Conservation (phyloP, 2,797 vertebrate species). For the Trachops cirrhosus region DNA sequence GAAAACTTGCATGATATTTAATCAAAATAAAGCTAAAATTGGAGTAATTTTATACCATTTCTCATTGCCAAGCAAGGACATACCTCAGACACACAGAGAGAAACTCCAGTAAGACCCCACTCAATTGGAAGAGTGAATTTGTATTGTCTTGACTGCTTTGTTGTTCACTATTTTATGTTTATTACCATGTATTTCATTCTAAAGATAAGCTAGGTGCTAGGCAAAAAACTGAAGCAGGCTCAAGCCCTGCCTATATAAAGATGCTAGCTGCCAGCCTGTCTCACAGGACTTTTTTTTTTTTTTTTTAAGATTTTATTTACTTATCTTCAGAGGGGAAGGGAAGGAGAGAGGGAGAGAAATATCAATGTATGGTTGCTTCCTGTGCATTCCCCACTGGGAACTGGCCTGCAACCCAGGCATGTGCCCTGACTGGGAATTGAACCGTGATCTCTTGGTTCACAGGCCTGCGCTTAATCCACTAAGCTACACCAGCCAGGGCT, state of each 20-base stretch:
- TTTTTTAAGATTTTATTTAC: no score
- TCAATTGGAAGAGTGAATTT: background rate
- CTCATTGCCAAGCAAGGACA: background rate
- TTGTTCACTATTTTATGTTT: slow-evolving; percentile 27
- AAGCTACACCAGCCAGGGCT: no score
- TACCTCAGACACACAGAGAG: background rate
- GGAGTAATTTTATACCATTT: background rate
- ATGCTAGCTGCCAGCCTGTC: background rate
- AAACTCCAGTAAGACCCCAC: background rate
- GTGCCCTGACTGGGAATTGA: no score
- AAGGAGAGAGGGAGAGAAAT: no score
- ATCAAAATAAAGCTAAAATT: slow-evolving; percentile 33
- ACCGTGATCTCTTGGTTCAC: no score
- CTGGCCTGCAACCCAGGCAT: no score
- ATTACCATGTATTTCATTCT: background rate
- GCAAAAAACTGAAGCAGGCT: slow-evolving; percentile 10
- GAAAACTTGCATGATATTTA: background rate
- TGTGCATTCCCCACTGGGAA: no score
- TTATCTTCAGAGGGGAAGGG: no score
- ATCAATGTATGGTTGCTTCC: no score
- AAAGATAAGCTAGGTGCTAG: slow-evolving; percentile 46
- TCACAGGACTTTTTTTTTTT: no score
- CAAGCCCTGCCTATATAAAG: slow-evolving; percentile 25
- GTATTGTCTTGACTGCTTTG: background rate
- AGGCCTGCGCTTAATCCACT: no score